Base-by-base conservation (phyloP, 1,140 invertebrate genomes). In the Hyles euphorbiae region DNA sequence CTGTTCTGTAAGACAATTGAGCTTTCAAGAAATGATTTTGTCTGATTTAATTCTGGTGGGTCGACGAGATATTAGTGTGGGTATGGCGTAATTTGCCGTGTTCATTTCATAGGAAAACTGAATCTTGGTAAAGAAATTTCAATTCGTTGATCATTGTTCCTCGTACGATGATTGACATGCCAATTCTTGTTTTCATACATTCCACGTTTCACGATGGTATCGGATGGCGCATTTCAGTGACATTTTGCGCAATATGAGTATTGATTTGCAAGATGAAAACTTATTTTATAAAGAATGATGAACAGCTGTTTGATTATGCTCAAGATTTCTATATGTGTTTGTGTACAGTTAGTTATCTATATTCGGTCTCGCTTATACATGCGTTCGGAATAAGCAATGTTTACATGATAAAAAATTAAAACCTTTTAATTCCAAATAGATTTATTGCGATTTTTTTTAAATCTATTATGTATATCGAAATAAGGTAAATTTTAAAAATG, bases 201-300 rank as follows among this genome's bases (percentile, higher is more conserved):
- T 64, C 43, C 62, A 71, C 55, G 61, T 69, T 61, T 63, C 53
- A 61, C 61, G 61, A 69, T 73, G 58, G 63, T 72, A 68, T 76
- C 72, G 69, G 68, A 69, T 79, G 83, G 81, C 85, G 79, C 81
- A 84, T 74, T 84, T 88, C 70, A 72, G 72, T 81, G 77, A 80
- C 81, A 85, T 87, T 85, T 88, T 87, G 85, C 85, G 85, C 83
- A 88, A 78, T 87, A 79, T 81, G 72, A 74, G 78, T 88, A 88
- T 88, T 86, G 85, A 88, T 88, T 88, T 83, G 70, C 62, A 68
- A 72, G 74, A 74, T 77, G 70, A 78, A 80, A 76, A 78, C 65
- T 75, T 81, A 74, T 80, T 83, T 80, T 75, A 74, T 71, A 74
- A 65, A 65, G 65, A 71, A 73, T 77, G 78, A 67, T 78, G 86